phyloP scores from a whole-genome alignment of 2,888 invertebrate species.

The Teleogryllus oceanicus region DNA sequence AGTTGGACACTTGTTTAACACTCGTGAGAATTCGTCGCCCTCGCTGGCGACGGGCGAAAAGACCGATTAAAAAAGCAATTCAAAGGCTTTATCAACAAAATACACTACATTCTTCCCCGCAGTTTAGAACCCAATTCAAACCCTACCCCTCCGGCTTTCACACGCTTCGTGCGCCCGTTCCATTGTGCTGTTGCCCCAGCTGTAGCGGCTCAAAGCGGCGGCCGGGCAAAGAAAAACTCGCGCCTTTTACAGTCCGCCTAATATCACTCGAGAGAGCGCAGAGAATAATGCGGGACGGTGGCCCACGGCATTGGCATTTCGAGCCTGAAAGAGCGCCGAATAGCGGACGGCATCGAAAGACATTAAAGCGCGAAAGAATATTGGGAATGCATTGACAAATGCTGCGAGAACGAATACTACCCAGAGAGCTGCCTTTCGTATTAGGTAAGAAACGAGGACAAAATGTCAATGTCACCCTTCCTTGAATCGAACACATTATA shows the following conservation, averaged over 20 bases:
- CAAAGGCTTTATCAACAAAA: slow-evolving; percentile 18
- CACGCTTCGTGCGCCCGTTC: background rate
- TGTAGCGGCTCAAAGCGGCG: too few relatives aligned
- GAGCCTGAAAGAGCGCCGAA: too few relatives aligned
- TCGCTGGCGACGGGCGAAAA: background rate
- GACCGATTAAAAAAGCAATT: slow-evolving; percentile 7
- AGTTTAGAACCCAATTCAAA: background rate
- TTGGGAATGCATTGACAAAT: too few relatives aligned
- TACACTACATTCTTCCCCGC: background rate
- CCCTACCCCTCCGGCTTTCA: background rate
- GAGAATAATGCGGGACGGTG: too few relatives aligned
- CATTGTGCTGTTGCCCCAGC: background rate
- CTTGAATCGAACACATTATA: too few relatives aligned
- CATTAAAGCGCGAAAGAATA: too few relatives aligned
- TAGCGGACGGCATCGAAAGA: too few relatives aligned
- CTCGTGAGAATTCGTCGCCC: slow-evolving; percentile 10
- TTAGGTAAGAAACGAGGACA: too few relatives aligned
- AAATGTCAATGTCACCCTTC: too few relatives aligned
- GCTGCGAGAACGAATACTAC: too few relatives aligned
- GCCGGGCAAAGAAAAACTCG: background rate
- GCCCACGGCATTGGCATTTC: too few relatives aligned
- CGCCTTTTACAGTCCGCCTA: slow-evolving; percentile 18
- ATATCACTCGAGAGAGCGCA: background rate
- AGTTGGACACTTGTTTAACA: slow-evolving; percentile 18
- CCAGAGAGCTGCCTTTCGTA: too few relatives aligned